phyloP scores from a whole-genome alignment of 2,888 invertebrate species.

The Mythimna ferrago region DNA sequence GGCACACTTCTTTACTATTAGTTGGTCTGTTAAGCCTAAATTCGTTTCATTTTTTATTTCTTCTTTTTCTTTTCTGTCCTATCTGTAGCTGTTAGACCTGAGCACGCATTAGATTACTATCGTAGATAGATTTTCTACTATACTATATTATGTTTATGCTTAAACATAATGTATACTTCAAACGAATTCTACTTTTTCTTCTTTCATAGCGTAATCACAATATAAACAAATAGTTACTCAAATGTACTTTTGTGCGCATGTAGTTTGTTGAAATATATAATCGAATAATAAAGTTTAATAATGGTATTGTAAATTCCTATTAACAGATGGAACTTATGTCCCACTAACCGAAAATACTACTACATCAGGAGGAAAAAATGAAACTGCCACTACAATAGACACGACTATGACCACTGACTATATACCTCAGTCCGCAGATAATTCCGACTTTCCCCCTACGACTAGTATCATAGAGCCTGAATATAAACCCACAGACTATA shows the following conservation, averaged over 20 bases:
- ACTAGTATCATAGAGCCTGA: slow-evolving; percentile 27
- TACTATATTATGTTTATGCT: slow-evolving; percentile 35
- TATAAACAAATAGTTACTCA: slow-evolving; percentile 20
- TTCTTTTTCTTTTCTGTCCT: slow-evolving; percentile 42
- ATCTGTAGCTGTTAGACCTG: slow-evolving; percentile 48
- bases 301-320: slow-evolving; percentile 84
- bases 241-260: slow-evolving; percentile 28
- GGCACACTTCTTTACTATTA: slow-evolving; percentile 41
- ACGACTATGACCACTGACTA: slow-evolving; percentile 65
- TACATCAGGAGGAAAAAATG: slow-evolving; percentile 72
- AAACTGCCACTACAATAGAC: slow-evolving; percentile 68
- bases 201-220: slow-evolving; percentile 34
- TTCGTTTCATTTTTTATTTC: slow-evolving; percentile 45
- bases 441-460: slow-evolving; percentile 34
- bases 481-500: slow-evolving; percentile 27
- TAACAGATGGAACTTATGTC: slow-evolving; percentile 89
- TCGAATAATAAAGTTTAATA: slow-evolving; percentile 66
- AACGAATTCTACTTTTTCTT: slow-evolving; percentile 28
- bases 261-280: slow-evolving; percentile 44
- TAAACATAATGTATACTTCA: slow-evolving; percentile 29
- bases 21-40: slow-evolving; percentile 69
- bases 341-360: slow-evolving; percentile 87
- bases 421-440: slow-evolving; percentile 42
- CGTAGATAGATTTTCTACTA: slow-evolving; percentile 55
- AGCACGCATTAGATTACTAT: slow-evolving; percentile 43